Percentiles rank a stretch among this genome's conserved stretches.
Evolutionary conservation across 2,113 vertebrate genomes (phyloP).

Genomic region (Notechis scutatus): DNA sequence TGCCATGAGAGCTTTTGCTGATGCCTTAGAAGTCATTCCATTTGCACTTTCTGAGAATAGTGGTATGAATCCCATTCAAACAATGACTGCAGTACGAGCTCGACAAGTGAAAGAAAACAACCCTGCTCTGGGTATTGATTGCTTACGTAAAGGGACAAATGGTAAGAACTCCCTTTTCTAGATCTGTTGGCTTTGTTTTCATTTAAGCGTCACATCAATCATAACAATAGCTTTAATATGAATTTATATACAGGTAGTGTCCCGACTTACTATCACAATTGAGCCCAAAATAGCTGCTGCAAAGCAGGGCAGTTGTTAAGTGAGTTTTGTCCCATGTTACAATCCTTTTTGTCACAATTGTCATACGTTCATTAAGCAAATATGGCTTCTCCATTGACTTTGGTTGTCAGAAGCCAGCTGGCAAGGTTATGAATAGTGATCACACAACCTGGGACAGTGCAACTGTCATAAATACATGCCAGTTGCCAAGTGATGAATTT

Average conservation of each 20-base stretch:
- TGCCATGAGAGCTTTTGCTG: slow-evolving; percentile 95
- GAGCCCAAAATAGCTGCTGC: neutral
- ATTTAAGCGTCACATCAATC: neutral
- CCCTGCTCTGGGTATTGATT: slow-evolving; percentile 90
- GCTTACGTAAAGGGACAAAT: slow-evolving; percentile 87
- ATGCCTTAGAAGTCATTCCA: slow-evolving; percentile 92
- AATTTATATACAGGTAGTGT: neutral
- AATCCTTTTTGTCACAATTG: no score
- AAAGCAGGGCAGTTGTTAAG: neutral
- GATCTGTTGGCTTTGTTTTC: neutral
- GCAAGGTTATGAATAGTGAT: no score
- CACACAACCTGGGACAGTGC: neutral
- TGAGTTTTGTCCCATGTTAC: neutral
- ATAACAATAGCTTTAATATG: neutral
- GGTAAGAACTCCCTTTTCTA: slow-evolving; percentile 68
- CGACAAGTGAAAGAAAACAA: slow-evolving; percentile 89
- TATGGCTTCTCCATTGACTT: no score
- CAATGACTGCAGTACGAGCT: slow-evolving; percentile 91
- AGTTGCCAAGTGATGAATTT: neutral
- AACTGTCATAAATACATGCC: neutral
- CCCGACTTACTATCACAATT: neutral
- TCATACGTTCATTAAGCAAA: no score
- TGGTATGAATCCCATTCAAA: slow-evolving; percentile 93
- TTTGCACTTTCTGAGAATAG: slow-evolving; percentile 95
- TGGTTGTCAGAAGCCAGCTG: no score